These are phyloP conservation scores for Oreochromis grahami DNA, from an alignment of 2,797 vertebrate genomes.

Conservation along the genomic window DNA sequence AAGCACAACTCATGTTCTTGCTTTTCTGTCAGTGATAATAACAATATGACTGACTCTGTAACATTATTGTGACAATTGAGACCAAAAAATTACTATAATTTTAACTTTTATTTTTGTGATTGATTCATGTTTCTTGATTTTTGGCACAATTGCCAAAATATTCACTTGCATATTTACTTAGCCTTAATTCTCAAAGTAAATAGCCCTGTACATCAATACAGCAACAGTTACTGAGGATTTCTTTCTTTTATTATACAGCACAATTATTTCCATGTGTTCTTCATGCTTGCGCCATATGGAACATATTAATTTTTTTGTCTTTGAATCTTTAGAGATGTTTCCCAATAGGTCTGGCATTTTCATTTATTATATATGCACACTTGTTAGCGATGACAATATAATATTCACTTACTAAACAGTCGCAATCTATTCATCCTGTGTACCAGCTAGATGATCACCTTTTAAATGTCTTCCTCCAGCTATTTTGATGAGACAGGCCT, in stretches of 20 bases:
- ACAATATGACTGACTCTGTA: not conserved
- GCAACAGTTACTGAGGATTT: not conserved
- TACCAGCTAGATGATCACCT: not conserved
- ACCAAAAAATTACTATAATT: not conserved
- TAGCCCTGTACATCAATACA: not conserved
- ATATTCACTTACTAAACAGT: not conserved
- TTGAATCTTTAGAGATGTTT: not conserved
- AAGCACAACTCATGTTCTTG: not conserved
- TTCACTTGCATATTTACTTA: not conserved
- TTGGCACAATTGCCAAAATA: not conserved
- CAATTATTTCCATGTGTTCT: not conserved
- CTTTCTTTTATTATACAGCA: not conserved
- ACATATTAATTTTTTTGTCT: not conserved
- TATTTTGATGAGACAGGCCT: not conserved
- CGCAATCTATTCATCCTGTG: not conserved
- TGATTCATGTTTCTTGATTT: not conserved
- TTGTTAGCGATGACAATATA: not conserved
- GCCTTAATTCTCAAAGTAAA: not conserved
- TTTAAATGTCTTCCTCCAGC: not conserved
- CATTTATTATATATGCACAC: not conserved
- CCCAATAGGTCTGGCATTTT: not conserved
- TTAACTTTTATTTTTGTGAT: not conserved
- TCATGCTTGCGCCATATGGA: not conserved
- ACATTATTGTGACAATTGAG: not conserved
- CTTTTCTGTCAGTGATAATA: not conserved